Base-by-base conservation (phyloP, 2,888 invertebrate genomes). In the Noctua pronuba region DNA sequence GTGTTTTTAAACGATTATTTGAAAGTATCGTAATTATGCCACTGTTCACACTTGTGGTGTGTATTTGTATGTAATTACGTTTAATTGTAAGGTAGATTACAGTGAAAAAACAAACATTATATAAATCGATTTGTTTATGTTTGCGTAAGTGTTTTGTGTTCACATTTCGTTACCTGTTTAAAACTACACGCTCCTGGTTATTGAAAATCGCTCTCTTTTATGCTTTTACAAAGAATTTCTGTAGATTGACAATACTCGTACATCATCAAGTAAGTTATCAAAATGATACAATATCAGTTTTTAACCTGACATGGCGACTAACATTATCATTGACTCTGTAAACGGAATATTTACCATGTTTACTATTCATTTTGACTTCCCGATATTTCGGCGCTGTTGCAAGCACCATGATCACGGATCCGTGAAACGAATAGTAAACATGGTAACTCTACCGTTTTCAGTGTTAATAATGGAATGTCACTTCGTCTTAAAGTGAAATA, bases 1-100 rank as follows among this genome's bases (percentile, higher is more conserved):
- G n/a, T 44, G 49, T 64, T 78, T 82, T 62, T n/a, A 52, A 77
- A 71, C 38, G 70, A 49, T 76, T 62, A 68, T 71, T 76, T 82
- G 16, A 3, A 41, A 28, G 46, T 62, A 58, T 55, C n/a, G 67
- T 82, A 44, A 66, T 67, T 75, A 64, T 66, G 18, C 18, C 41
- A 28, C 60, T 67, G 31, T 77, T 44, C 82, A 75, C 44, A 24
- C 24, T 65, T 46, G 24, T 65, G 44, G 18, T 35, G 38, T 35
- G 31, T 80, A 52, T 68, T 75, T 81, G 16, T 75, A 35, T 70
- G 24, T 44, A 65, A n/a, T 55, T 49, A 78, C 21, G 16, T 46
- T 16, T 55, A 46, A 68, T 44, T 64, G 10, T 64, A 64, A 6
- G 46, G 52, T 28, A 69, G 24, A 24, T 44, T 76, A 5, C 2